Percentiles rank a stretch among this genome's conserved stretches.
Conservation (phyloP, 2,797 vertebrate genomes). For the Spheniscus humboldti region DNA sequence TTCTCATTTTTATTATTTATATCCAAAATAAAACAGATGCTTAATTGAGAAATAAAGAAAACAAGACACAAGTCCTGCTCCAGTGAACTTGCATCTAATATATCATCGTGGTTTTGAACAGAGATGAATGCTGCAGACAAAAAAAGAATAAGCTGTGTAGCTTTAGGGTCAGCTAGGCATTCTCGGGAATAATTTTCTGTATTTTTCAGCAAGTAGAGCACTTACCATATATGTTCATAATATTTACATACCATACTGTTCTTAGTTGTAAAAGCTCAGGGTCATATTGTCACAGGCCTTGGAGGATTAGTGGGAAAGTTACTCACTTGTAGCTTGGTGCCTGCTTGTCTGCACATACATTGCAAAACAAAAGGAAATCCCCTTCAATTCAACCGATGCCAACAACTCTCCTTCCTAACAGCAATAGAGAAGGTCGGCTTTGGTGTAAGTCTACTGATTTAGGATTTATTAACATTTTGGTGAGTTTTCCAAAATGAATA, state of each 20-base stretch:
- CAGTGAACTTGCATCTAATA: not conserved
- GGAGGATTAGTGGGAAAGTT: constrained; percentile 64
- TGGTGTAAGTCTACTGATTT: not conserved
- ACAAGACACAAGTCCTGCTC: not conserved
- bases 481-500: not conserved
- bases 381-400: constrained; percentile 53
- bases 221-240: constrained; percentile 65
- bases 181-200: not conserved
- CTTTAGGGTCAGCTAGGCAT: constrained; percentile 31
- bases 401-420: not conserved
- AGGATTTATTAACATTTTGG: constrained; percentile 5
- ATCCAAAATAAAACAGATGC: not conserved
- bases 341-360: constrained; percentile 62
- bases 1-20: not conserved
- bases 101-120: not conserved
- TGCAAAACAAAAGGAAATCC: constrained; percentile 63
- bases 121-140: not conserved
- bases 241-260: constrained; percentile 59
- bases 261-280: constrained; percentile 51
- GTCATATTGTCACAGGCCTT: constrained; percentile 60
- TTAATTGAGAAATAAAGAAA: constrained; percentile 28
- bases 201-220: constrained; percentile 45
- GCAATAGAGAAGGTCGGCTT: not conserved
- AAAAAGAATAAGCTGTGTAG: not conserved
- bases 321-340: constrained; percentile 63